Conservation (phyloP, 1,140 invertebrate species). For the Drosophila miranda region DNA sequence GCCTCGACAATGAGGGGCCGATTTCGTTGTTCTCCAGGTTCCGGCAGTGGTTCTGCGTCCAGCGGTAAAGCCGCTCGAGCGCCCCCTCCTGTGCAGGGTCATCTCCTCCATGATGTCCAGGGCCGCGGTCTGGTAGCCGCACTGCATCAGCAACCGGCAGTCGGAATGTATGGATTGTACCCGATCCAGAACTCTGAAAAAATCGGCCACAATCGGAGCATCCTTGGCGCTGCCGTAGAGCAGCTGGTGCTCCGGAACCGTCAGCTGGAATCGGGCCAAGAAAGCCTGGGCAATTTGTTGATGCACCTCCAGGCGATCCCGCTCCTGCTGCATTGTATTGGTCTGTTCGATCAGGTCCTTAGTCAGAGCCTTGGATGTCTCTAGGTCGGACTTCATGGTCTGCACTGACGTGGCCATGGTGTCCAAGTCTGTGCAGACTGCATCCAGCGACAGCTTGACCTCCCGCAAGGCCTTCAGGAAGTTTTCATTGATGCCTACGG, state of each 20-base stretch:
- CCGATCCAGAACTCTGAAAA: slow-evolving; percentile 89
- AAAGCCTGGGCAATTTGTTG: slow-evolving; percentile 92
- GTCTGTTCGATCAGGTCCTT: slow-evolving; percentile 94
- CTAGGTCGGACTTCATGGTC: slow-evolving; percentile 92
- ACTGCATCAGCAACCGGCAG: slow-evolving; percentile 89
- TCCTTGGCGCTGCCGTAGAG: slow-evolving; percentile 88
- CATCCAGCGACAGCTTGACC: slow-evolving; percentile 93
- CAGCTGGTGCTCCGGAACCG: slow-evolving; percentile 88
- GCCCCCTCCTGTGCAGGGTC: slow-evolving; percentile 96
- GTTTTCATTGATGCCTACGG: slow-evolving; percentile 90
- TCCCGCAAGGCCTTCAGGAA: slow-evolving; percentile 92
- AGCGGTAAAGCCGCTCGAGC: slow-evolving; percentile 95
- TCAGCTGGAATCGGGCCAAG: slow-evolving; percentile 92
- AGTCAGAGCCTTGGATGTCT: slow-evolving; percentile 93
- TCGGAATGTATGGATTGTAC: slow-evolving; percentile 90
- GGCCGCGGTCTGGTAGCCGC: slow-evolving; percentile 91
- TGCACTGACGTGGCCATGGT: slow-evolving; percentile 92
- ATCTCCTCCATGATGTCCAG: slow-evolving; percentile 98
- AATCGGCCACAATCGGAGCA: slow-evolving; percentile 89
- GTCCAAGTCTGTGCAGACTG: slow-evolving; percentile 90
- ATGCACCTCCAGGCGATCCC: slow-evolving; percentile 92
- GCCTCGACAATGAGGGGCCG: slow-evolving; percentile 89
- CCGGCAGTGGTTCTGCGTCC: slow-evolving; percentile 93
- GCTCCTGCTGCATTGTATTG: slow-evolving; percentile 91
- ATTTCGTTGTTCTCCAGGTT: slow-evolving; percentile 88